phyloP scores from a whole-genome alignment of 2,797 vertebrate genomes.

The Arnoldichthys spilopterus region DNA sequence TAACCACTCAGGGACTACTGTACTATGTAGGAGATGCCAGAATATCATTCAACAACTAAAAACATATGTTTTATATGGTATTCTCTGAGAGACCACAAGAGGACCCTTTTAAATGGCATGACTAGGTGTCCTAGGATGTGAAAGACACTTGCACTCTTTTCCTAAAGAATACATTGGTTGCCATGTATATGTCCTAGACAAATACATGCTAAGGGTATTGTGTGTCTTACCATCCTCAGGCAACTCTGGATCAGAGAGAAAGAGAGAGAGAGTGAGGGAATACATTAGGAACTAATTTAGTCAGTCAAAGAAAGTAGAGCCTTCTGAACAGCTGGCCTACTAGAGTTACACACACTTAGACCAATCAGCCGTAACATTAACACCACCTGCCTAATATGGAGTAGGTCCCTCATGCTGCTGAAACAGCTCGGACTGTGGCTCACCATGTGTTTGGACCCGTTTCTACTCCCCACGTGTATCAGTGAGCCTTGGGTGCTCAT shows the following conservation, averaged over 20 bases:
- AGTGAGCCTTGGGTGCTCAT: no score
- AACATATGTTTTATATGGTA: no score
- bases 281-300: conserved; percentile 21
- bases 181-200: conserved; percentile 70
- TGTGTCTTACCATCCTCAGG: conserved; percentile 80
- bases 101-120: no score
- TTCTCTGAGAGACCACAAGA: no score
- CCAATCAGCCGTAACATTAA: no score
- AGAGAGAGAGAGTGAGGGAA: conserved; percentile 38
- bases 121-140: conserved; percentile 48
- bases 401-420: no score
- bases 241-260: conserved; percentile 69
- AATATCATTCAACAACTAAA: neutral
- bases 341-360: conserved; percentile 25
- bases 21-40: no score
- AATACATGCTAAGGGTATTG: conserved; percentile 61
- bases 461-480: no score
- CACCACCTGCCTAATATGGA: no score
- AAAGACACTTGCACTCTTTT: conserved; percentile 53
- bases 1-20: no score
- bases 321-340: conserved; percentile 39
- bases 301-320: conserved; percentile 26
- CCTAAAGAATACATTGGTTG: conserved; percentile 48
- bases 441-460: no score
- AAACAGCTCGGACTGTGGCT: no score